Base-by-base conservation (phyloP, 2,797 vertebrate species). In the Anguilla megastoma region DNA sequence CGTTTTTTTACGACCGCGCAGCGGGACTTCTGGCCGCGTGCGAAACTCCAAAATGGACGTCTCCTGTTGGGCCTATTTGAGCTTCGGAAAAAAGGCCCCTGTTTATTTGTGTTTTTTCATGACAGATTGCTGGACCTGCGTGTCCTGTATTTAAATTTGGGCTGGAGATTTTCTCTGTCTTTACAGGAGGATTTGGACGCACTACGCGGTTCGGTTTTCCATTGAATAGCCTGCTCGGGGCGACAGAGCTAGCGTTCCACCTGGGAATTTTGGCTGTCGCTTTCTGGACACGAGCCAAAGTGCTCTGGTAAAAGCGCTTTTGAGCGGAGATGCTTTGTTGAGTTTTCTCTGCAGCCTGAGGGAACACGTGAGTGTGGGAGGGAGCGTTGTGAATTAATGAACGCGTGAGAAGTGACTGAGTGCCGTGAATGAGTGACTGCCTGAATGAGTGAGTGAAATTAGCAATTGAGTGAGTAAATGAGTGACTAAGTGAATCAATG, bases 51-150 rank as follows among this genome's bases (percentile, higher is more conserved):
- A 33, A 48, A 48, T 83, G 82, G 45, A 33, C 36, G 18, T 0
- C 12, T 66, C 63, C 63, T n/a, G 58, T 83, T 85, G 84, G 45
- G 12, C 84, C 27, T 84, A 76, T 82, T 33, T 71, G 71, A 27
- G 84, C 88, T 82, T 88, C 82, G 84, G 0, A 41, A 3, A 86
- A 88, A 90, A 76, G 71, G 12, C 21, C 27, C 27, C 54, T 76
- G 27, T 63, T 84, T 60, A 50, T 82, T 86, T 69, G 85, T 86
- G 86, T 60, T 3, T 54, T 90, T 91, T 86, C 52, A 41, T 89
- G 86, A 88, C 0, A 24, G 50, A 50, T 30, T 74, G 48, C 24
- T 60, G 21, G 66, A 58, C 21, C 30, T 33, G 12, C 48, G 14
- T 18, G 76, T 45, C 10, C 12, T 12, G 9, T 33, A 21, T 71